Percentiles rank a stretch among this genome's conserved stretches.
Evolutionary conservation across 2,888 invertebrate genomes (phyloP).

Genomic region (Petrolisthes manimaculis): DNA sequence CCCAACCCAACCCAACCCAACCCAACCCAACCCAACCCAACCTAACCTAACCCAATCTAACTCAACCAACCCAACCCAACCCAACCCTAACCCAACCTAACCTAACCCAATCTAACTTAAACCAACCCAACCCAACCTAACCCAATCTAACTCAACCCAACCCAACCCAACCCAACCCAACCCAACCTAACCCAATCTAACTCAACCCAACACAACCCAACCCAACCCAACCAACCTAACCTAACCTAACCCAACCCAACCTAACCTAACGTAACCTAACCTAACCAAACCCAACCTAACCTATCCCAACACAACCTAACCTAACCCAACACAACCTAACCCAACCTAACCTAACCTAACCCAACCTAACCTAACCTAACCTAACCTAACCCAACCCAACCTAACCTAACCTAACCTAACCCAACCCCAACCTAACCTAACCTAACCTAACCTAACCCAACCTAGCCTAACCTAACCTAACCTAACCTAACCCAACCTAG

Average conservation of each 20-base stretch:
- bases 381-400: background rate
- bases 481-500: too few species aligned
- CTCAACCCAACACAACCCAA: constrained; percentile 2
- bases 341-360: background rate
- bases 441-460: background rate
- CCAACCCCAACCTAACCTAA: too few species aligned
- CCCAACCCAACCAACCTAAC: too few species aligned
- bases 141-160: constrained; percentile 5
- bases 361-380: background rate
- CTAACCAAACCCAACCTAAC: too few species aligned
- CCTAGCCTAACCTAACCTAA: too few species aligned
- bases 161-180: background rate
- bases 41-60: constrained; percentile 8
- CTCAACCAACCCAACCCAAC: too few species aligned
- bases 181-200: constrained; percentile 2
- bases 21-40: constrained; percentile 10
- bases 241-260: too few species aligned
- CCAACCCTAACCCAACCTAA: too few species aligned
- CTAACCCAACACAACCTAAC: too few species aligned
- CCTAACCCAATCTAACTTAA: too few species aligned
- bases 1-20: constrained; percentile 18
- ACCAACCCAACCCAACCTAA: too few species aligned
- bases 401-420: background rate
- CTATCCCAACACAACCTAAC: too few species aligned
- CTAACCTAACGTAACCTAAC: background rate